phyloP scores from a whole-genome alignment of 2,113 vertebrate genomes.

The Seriola rivoliana region DNA sequence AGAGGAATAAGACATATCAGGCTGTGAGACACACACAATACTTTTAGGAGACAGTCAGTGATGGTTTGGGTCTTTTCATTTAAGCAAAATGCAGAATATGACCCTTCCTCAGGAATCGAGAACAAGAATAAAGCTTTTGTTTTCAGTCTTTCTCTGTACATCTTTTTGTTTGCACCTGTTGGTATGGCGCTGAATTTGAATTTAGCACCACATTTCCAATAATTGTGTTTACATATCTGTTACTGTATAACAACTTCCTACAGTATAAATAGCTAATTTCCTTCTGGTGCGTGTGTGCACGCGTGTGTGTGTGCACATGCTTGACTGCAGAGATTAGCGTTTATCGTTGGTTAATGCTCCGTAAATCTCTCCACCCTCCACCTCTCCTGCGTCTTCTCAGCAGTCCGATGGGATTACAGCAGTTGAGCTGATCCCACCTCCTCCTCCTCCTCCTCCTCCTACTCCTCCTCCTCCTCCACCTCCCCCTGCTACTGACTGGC shows the following conservation, averaged over 20 bases:
- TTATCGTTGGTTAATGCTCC: constrained; percentile 52
- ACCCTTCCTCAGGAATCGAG: no score
- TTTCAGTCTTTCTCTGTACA: no score
- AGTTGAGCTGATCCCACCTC: constrained; percentile 30
- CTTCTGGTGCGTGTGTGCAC: background rate
- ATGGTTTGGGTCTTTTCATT: no score
- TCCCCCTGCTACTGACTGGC: constrained; percentile 45
- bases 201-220: no score
- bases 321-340: constrained; percentile 38
- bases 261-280: background rate
- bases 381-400: constrained; percentile 50
- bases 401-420: constrained; percentile 66
- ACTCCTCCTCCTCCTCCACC: background rate
- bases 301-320: background rate
- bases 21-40: no score
- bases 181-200: no score
- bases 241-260: background rate
- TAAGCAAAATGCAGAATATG: no score
- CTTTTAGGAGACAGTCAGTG: no score
- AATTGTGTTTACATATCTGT: background rate
- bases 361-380: constrained; percentile 58
- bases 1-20: no score
- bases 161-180: no score
- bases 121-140: no score
- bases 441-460: background rate